phyloP scores from a whole-genome alignment of 2,888 invertebrate species.

The Amphipoea oculea region DNA sequence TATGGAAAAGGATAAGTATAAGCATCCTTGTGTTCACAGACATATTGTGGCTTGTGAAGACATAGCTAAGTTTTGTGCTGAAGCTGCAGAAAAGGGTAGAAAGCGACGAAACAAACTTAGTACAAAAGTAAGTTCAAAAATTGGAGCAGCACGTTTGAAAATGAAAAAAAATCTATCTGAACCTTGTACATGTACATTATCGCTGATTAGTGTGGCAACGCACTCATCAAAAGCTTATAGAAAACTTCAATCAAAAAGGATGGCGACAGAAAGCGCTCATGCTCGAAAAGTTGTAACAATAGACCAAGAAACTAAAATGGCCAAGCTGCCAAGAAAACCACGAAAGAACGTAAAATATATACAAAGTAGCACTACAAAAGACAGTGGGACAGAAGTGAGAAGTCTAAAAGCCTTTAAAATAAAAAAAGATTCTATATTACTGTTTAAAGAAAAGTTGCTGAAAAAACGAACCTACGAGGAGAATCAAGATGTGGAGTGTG shows the following conservation, averaged over 20 bases:
- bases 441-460: constrained; percentile 72
- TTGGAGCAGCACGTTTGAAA: constrained; percentile 60
- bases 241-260: constrained; percentile 37
- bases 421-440: constrained; percentile 74
- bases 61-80: too few species aligned
- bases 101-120: too few species aligned
- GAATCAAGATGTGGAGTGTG: too few species aligned
- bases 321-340: constrained; percentile 47
- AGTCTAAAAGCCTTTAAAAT: constrained; percentile 63
- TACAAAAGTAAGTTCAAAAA: neutral
- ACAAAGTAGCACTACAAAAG: constrained; percentile 57
- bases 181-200: constrained; percentile 72
- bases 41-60: too few species aligned
- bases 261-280: neutral
- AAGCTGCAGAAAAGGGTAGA: too few species aligned
- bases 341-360: constrained; percentile 57
- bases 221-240: constrained; percentile 33
- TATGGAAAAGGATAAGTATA: too few species aligned
- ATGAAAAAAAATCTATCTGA: constrained; percentile 69
- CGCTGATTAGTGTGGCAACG: constrained; percentile 57
- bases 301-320: constrained; percentile 51
- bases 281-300: constrained; percentile 36
- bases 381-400: constrained; percentile 53
- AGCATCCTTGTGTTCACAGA: too few species aligned
- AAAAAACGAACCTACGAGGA: constrained; percentile 50